These are phyloP conservation scores for Dicroscelio sp. DNA, from an alignment of 2,888 invertebrate genomes.

Conservation along the genomic window DNA sequence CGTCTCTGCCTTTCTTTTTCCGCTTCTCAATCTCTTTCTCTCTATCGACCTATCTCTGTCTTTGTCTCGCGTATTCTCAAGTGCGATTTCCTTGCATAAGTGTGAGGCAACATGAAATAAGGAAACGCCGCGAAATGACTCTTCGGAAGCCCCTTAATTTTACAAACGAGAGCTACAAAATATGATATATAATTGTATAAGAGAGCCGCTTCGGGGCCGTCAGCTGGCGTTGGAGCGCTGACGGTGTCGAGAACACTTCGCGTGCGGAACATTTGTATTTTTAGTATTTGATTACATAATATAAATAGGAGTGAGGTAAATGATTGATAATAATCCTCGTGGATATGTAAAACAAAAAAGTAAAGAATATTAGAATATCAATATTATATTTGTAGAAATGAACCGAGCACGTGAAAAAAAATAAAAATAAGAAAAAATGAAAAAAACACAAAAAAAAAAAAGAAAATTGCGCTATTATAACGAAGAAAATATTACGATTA, in stretches of 20 bases:
- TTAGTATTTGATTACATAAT: slow-evolving; percentile 90
- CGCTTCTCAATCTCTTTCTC: too few relatives aligned
- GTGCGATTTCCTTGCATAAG: slow-evolving; percentile 17
- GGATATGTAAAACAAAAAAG: slow-evolving; percentile 89
- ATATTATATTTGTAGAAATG: slow-evolving; percentile 91
- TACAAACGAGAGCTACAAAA: slow-evolving; percentile 88
- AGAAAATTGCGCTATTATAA: slow-evolving; percentile 90
- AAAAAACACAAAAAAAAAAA: slow-evolving; percentile 59
- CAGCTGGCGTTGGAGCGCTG: slow-evolving; percentile 74
- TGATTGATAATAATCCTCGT: slow-evolving; percentile 90
- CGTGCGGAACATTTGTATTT: slow-evolving; percentile 91
- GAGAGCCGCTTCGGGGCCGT: slow-evolving; percentile 87
- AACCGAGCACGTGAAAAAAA: slow-evolving; percentile 89
- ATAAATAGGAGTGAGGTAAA: slow-evolving; percentile 90
- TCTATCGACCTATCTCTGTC: not conserved
- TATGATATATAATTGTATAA: slow-evolving; percentile 88
- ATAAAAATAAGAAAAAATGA: slow-evolving; percentile 53
- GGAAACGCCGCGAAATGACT: slow-evolving; percentile 12
- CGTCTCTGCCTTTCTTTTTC: too few relatives aligned
- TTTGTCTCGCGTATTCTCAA: not conserved
- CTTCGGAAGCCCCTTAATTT: slow-evolving; percentile 90
- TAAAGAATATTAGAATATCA: slow-evolving; percentile 89
- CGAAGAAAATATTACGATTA: slow-evolving; percentile 90
- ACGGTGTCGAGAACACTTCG: slow-evolving; percentile 85
- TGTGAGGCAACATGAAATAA: not conserved